Evolutionary conservation across 2,888 invertebrate genomes (phyloP).

Genomic region (Ganaspis brasiliensis): DNA sequence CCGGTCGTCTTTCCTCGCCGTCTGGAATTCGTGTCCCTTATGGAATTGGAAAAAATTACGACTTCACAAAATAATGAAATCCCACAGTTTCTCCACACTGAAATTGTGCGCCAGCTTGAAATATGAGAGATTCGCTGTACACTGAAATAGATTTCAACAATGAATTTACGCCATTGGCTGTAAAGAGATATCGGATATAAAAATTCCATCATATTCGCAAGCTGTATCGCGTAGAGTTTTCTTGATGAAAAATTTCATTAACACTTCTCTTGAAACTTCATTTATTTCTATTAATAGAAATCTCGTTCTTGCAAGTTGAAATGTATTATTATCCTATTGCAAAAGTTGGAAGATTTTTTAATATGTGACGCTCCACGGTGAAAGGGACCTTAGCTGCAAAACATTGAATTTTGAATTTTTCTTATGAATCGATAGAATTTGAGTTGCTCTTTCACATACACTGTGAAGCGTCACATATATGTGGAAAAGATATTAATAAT

Average conservation of each 20-base stretch:
- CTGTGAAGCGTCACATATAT: too few species aligned
- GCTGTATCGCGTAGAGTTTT: not conserved
- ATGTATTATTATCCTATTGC: too few species aligned
- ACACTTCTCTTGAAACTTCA: not conserved
- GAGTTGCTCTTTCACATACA: too few species aligned
- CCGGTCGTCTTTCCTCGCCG: slow-evolving; percentile 48
- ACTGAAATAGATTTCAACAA: slow-evolving; percentile 13
- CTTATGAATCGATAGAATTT: too few species aligned
- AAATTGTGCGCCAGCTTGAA: slow-evolving; percentile 64
- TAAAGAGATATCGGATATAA: slow-evolving; percentile 23
- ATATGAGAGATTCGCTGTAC: slow-evolving; percentile 57
- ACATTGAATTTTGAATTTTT: too few species aligned
- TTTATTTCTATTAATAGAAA: not conserved
- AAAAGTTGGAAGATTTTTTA: too few species aligned
- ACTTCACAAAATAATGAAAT: slow-evolving; percentile 69
- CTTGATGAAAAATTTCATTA: slow-evolving; percentile 21
- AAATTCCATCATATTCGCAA: slow-evolving; percentile 6
- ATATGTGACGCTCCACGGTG: too few species aligned
- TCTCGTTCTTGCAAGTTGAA: too few species aligned
- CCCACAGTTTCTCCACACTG: slow-evolving; percentile 51
- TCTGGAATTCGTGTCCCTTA: slow-evolving; percentile 55
- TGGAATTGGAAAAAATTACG: slow-evolving; percentile 68
- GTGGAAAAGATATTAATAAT: too few species aligned
- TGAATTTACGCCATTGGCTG: not conserved
- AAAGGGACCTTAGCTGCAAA: too few species aligned